Evolutionary conservation across 2,113 vertebrate genomes (phyloP).

Genomic region (Tragelaphus imberbis): DNA sequence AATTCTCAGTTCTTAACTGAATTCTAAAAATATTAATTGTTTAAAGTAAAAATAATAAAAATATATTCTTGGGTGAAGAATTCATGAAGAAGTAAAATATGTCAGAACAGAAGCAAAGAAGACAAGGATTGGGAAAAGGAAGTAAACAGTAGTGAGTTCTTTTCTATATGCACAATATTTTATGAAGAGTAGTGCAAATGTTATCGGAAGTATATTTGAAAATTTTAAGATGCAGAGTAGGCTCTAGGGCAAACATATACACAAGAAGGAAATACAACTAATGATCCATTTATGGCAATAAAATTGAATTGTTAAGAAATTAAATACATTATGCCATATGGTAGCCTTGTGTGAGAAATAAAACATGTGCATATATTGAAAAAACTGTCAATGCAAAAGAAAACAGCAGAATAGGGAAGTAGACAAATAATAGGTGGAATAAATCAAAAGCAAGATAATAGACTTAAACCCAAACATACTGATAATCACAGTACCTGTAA

Average conservation of each 20-base stretch:
- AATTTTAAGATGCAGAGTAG: not conserved
- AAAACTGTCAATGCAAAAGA: not conserved
- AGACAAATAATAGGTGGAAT: not conserved
- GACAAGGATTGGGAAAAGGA: rapidly evolving
- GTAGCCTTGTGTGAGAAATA: not conserved
- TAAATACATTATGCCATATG: not conserved
- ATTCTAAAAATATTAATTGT: not conserved
- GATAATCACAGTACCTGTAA: not conserved
- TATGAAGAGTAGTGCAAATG: not conserved
- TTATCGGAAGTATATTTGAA: not conserved
- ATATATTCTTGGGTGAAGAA: not conserved
- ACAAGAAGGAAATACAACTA: not conserved
- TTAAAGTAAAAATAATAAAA: not conserved
- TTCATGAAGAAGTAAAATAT: not conserved
- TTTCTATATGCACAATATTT: rapidly evolving
- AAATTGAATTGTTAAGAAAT: not conserved
- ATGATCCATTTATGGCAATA: not conserved
- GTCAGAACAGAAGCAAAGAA: not conserved
- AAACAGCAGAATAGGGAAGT: not conserved
- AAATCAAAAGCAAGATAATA: not conserved
- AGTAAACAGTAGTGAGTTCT: too few species aligned
- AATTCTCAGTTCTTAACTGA: not conserved
- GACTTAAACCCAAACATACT: not conserved
- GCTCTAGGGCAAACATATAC: not conserved
- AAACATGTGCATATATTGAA: not conserved